Conservation (phyloP, 2,888 invertebrate species). For the Ferrisia virgata region DNA sequence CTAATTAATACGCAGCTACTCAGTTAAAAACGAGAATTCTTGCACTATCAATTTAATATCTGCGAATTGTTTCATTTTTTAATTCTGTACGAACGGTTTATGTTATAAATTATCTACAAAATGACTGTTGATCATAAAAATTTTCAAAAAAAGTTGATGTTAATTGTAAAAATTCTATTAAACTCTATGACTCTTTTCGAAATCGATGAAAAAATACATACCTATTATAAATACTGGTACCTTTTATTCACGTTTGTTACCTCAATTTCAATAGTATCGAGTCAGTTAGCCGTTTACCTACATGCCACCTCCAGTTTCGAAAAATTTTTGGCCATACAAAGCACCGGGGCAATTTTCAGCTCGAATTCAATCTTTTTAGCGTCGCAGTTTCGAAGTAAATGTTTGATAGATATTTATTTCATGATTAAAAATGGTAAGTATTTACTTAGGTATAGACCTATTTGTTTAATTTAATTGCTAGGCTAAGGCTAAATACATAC, state of each 20-base stretch:
- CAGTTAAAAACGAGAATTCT: no score
- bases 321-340: background rate
- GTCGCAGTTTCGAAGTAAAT: background rate
- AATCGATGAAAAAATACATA: background rate
- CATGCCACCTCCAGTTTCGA: background rate
- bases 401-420: background rate
- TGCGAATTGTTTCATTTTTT: no score
- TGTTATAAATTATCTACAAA: no score
- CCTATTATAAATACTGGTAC: background rate
- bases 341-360: background rate
- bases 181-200: background rate
- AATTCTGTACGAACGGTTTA: no score
- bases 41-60: no score
- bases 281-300: background rate
- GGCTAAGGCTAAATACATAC: no score
- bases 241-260: background rate
- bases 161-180: background rate
- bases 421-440: background rate
- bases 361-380: background rate
- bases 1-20: no score
- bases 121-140: background rate
- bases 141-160: background rate
- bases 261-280: background rate
- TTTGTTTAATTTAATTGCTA: no score
- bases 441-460: no score